Base-by-base conservation (phyloP, 2,113 vertebrate species). In the Chinchilla lanigera region DNA sequence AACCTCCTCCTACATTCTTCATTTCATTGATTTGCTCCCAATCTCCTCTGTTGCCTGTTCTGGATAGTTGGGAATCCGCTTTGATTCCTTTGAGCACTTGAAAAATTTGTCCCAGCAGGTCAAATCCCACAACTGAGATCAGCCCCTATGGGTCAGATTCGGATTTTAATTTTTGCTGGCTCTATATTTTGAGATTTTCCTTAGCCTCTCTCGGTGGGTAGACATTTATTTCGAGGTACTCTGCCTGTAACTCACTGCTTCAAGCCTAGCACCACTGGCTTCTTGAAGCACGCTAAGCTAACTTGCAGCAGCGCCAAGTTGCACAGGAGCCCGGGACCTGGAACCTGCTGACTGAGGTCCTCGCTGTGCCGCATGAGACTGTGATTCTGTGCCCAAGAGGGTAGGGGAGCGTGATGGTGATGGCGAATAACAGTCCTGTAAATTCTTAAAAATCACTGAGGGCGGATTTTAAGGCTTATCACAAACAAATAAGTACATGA, bases 71-170 rank as follows among this genome's bases (percentile, higher is more conserved):
- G n/a, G 3, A 73, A 20, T 54, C 13, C 89, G 4, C 47, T 52
- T 54, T 13, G 0, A n/a, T 2, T 33, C n/a, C 41, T 60, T 13
- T 1, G 2, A 16, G 28, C 22, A n/a, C 7, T 19, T 38, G 30
- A 71, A 38, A 13, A 38, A 38, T 54, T 69, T 47, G 73, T 7
- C 69, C 26, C 73, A 38, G 73, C 41, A 11, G 38, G 6, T 41
- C n/a, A 69, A 58, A 24, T 20, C 41, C 33, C 3, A n/a, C 47
- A 86, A 44, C 35, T 93, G 41, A 67, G 30, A 56, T 67, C 35
- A 80, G 65, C 4, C 3, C 35, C 30, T 28, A 38, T n/a, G 61
- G 30, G 22, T 58, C 30, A 44, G 54, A 58, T n/a, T 78, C 0
- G n/a, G 67, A 38, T 69, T 60, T 88, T 54, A 47, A 54, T 86